A percentile compares a stretch with the other conserved stretches of the same genome.
Evolutionary conservation across 2,113 vertebrate genomes (phyloP).

Genomic region (Pluvianellus socialis): DNA sequence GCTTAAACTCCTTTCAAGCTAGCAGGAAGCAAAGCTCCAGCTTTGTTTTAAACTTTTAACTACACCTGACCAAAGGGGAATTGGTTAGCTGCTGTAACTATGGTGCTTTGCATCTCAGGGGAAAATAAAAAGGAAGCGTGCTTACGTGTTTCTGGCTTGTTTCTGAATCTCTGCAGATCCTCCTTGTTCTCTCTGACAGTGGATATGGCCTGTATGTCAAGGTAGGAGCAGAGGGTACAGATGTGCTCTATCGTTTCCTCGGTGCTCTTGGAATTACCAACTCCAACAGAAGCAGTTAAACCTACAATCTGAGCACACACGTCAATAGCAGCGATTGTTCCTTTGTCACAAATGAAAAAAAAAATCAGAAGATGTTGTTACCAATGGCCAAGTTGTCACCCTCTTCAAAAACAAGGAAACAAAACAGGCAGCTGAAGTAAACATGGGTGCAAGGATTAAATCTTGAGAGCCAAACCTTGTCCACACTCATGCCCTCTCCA

Average conservation of each 20-base stretch:
- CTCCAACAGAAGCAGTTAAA: constrained; percentile 81
- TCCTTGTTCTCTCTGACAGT: constrained; percentile 74
- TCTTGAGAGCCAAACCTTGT: not conserved
- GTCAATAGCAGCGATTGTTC: not conserved
- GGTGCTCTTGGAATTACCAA: constrained; percentile 69
- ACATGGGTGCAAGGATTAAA: not conserved
- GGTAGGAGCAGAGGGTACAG: constrained; percentile 75
- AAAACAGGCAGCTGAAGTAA: not conserved
- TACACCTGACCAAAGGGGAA: not conserved
- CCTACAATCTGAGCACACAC: constrained; percentile 75
- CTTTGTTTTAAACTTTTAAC: not conserved
- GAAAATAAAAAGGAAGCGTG: not conserved
- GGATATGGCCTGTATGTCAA: constrained; percentile 75
- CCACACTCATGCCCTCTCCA: not conserved
- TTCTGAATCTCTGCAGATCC: constrained; percentile 69
- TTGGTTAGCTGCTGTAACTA: not conserved
- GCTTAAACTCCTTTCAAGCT: not conserved
- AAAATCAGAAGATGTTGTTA: not conserved
- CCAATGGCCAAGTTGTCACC: not conserved
- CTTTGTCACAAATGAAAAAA: not conserved
- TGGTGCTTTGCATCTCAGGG: not conserved
- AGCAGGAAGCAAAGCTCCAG: not conserved
- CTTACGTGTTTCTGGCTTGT: constrained; percentile 76
- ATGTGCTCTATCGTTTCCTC: constrained; percentile 64
- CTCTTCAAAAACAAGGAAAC: not conserved